Conservation (phyloP, 2,888 invertebrate genomes). For the Diarsia mendica region DNA sequence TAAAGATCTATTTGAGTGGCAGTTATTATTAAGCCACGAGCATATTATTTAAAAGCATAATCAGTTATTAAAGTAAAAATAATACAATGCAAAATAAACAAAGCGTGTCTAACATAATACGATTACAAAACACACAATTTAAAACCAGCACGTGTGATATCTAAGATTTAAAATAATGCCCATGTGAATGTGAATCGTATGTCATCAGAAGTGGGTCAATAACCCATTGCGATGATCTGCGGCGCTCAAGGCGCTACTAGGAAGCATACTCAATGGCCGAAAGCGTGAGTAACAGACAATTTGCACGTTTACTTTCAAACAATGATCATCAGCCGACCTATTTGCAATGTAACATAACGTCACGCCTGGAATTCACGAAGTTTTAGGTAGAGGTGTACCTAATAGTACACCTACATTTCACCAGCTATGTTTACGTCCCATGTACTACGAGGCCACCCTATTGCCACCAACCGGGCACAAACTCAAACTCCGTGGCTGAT, state of each 20-base stretch:
- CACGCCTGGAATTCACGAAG: background rate
- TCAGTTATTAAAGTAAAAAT: too few species aligned
- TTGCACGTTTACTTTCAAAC: conserved; percentile 67
- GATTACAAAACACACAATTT: conserved; percentile 29
- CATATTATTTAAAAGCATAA: too few species aligned
- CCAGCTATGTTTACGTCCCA: background rate
- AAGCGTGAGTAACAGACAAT: conserved; percentile 78
- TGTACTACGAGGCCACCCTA: background rate
- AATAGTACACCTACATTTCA: background rate
- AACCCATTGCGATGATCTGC: conserved; percentile 64
- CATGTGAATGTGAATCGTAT: conserved; percentile 51
- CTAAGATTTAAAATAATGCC: conserved; percentile 27
- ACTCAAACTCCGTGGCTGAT: too few species aligned
- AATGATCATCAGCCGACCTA: conserved; percentile 56
- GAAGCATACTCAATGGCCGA: conserved; percentile 76
- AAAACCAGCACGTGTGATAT: conserved; percentile 36
- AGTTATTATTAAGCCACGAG: too few species aligned
- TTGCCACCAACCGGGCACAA: too few species aligned
- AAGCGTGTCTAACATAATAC: background rate
- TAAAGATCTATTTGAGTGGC: too few species aligned
- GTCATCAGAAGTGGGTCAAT: conserved; percentile 72
- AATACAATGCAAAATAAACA: background rate
- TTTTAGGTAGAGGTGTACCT: background rate
- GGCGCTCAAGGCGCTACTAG: conserved; percentile 55
- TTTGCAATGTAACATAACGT: background rate